Base-by-base conservation (phyloP, 1,140 invertebrate species). In the Hyles euphorbiae region DNA sequence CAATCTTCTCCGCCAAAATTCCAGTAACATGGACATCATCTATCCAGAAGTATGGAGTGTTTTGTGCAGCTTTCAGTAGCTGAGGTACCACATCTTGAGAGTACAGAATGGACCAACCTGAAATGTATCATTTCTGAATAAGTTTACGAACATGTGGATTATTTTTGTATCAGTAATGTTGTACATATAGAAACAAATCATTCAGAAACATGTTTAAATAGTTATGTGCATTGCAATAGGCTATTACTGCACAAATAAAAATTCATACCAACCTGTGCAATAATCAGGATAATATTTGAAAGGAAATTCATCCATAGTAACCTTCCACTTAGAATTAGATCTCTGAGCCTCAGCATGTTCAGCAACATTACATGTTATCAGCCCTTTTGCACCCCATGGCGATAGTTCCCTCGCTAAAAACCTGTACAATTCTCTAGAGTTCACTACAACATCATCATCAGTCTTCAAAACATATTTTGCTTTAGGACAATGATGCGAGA, bases 21-120 rank as follows among this genome's bases (percentile, higher is more conserved):
- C 95, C 96, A 1, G 95, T 96, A 12, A 96, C 89, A 67, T 94
- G 93, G 8, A 96, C 94, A 86, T 96, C 95, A 78, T 97, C 95
- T 51, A 96, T 95, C 96, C 96, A 97, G 88, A 97, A 96, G 79
- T 93, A 96, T 4, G 88, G 84, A 8, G 90, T 66, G 49, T 78
- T 88, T 74, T 94, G 93, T 3, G 93, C 92, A 57, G 91, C 89
- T 56, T 83, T 83, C 61, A 94, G 94, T n/a, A 95, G 73, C 12
- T 90, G 78, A 66, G 91, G 91, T 33, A 93, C 91, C 44, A 93
- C 92, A 82, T 95, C 94, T 9, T 92, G 90, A 0, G 94, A 94
- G 68, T 95, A 95, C 4, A 96, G 72, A 22, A 95, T 91, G 3
- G 92, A 93, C 93, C 93, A 96, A 11, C 96, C 96, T 76, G 66